These are phyloP conservation scores for Acronicta psi DNA, from an alignment of 2,888 invertebrate species.

Conservation along the genomic window DNA sequence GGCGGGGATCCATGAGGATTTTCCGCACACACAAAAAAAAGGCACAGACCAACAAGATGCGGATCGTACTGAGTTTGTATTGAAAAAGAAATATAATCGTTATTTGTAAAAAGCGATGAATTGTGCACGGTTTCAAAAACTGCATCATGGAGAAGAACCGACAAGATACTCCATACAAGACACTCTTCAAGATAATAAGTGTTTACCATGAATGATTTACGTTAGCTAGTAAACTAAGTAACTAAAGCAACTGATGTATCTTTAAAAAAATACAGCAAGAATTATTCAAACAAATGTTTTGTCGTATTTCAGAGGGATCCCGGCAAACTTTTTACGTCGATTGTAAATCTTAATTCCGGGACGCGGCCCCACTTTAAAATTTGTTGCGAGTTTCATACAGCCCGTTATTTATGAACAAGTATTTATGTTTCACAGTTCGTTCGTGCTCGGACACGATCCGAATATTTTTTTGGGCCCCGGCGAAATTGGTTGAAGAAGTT, in stretches of 20 bases:
- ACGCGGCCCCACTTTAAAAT: constrained; percentile 24
- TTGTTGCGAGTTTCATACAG: constrained; percentile 26
- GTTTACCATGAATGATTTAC: no score
- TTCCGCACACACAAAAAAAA: no score
- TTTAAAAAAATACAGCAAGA: constrained; percentile 9
- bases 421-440: constrained; percentile 22
- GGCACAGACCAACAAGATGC: no score
- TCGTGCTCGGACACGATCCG: constrained; percentile 1
- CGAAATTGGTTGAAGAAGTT: constrained; percentile 14
- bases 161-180: no score
- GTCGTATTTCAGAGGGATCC: constrained; percentile 18
- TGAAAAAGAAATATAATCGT: no score
- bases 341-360: constrained; percentile 46
- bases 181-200: no score
- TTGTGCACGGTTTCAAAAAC: no score
- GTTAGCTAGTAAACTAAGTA: no score
- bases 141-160: no score
- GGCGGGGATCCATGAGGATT: no score
- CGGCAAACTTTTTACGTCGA: constrained; percentile 37
- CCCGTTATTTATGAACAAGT: constrained; percentile 39
- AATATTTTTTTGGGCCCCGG: constrained; percentile 8
- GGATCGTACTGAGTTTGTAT: no score
- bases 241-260: neutral
- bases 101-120: no score
- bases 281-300: constrained; percentile 26